Base-by-base conservation (phyloP, 2,888 invertebrate species). In the Oxystoma pomonae region DNA sequence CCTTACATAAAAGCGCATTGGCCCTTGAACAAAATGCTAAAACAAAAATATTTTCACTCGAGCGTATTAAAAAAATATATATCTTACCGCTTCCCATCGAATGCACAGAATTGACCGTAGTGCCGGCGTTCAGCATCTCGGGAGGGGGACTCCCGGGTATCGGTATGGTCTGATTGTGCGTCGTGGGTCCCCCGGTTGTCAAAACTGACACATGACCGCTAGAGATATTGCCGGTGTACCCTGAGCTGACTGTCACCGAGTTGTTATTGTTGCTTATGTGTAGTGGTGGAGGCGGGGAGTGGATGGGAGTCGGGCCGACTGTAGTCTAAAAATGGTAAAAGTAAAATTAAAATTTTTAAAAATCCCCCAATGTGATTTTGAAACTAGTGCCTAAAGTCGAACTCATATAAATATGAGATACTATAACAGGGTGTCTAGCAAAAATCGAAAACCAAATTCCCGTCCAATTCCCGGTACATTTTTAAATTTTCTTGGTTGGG, bases 171-270 rank as follows among this genome's bases (percentile, higher is more conserved):
- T 78, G 79, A 16, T 76, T 78, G 65, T 80, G 80, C 17, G 77
- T 78, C 12, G 75, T 71, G 2, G 72, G 72, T 68, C 73, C 76
- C 20, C 74, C 75, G 20, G 73, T 71, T 21, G 76, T 78, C 50
- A 79, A 69, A 22, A 80, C 76, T 17, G 78, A 79, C 17, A 81
- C 78, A 65, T 78, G 79, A n/a, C 78, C 78, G 60, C 74, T 77
- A 1, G 76, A 74, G 20, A 75, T 72, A 7, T 59, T 75, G 2
- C 76, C 78, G 1, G 77, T 76, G 67, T 78, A 79, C 20, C 78
- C 76, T 0, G 80, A 79, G 70, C 76, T 80, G 0, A 80, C 77
- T 3, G 78, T 80, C 1, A 80, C 76, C 1, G 78, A 69, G 63
- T 76, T 76, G 63, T 68, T 73, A 58, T 69, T 73, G 53, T 12